Evolutionary conservation across 2,888 invertebrate genomes (phyloP), one percentile per base, ranked within the genome.

Genomic region (Andrena marginata): DNA sequence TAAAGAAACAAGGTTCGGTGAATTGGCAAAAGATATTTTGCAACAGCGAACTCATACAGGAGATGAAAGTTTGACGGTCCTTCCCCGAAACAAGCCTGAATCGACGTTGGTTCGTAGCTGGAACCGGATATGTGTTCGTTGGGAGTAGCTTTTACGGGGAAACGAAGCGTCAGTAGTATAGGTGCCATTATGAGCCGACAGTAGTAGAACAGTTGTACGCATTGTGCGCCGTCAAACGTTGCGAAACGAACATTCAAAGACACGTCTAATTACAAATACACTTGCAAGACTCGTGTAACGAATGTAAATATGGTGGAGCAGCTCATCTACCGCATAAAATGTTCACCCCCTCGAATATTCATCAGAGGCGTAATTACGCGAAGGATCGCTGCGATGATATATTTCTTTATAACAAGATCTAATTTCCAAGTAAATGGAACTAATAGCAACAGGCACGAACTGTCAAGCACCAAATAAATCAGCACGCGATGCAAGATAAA

Each of bases 91-190:
- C 54, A 64, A 59, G 31, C 59, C 26, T 16, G 16, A 59, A 67
- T 49, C 49, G 49, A 67, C 29, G 8, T n/a, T 31, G 26, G 60
- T 73, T 77, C 31, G 42, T 48, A 65, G 10, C 35, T 23, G 33
- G 31, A 26, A 29, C 65, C 60, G 62, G 67, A 76, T 77, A 71
- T 71, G 48, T 29, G 49, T 68, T 72, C 35, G 48, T 54, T 33
- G 48, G 8, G n/a, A 67, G 63, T 48, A 33, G 23, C 42, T 54
- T 67, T 35, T 56, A 33, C 70, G 26, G 31, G 26, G 33, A 71
- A n/a, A 13, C 51, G 13, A 62, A 73, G 63, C 42, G 75, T 16
- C 72, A 80, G 85, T 83, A 56, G 83, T 80, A 71, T 35, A 71
- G 62, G 62, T 68, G 13, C 62, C 42, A 80, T 54, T 70, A 73